Evolutionary conservation across 2,797 vertebrate species (phyloP), one percentile per base, ranked within the genome.

Genomic region (Tinamus major): DNA sequence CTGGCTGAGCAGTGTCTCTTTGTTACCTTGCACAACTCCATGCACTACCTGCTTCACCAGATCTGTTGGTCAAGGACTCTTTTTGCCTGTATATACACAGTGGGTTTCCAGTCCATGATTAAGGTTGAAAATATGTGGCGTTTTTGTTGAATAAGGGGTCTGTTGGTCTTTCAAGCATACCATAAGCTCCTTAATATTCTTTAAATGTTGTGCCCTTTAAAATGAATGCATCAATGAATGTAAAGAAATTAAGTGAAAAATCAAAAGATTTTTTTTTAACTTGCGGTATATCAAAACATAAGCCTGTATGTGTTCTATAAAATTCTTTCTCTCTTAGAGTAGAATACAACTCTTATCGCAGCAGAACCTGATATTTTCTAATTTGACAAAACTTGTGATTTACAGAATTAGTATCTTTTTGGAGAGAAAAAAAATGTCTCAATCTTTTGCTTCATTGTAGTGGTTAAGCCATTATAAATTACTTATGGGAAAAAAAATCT

Each of bases 1-100:
- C 15, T 53, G 42, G 4, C 21, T 58, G 74, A 26, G 41, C 39
- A 56, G 2, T n/a, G 5, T 19, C n/a, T 44, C 46, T 27, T 13
- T 8, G 1, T 37, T 62, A 71, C 41, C 33, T 55, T 87, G 12
- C 21, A 31, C 0, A 2, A 2, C 23, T 68, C 16, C 2, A 0
- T 21, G 24, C 33, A 10, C 6, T 20, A 18, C 0, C 1, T 69
- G 14, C 12, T 63, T 39, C n/a, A 11, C 7, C 17, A 55, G 33
- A 8, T 81, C 24, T 27, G 6, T 7, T 64, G n/a, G 64, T 24
- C 18, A 76, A 33, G 46, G 14, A 29, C 0, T 0, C 35, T 78
- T 75, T 33, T 56, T 56, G 53, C 31, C 29, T 48, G 24, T 56
- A 15, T 20, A 6, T 12, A 10, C 6, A 13, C 3, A 42, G 0